These are phyloP conservation scores for Euwallacea similis DNA, from an alignment of 1,140 invertebrate genomes.

Conservation along the genomic window DNA sequence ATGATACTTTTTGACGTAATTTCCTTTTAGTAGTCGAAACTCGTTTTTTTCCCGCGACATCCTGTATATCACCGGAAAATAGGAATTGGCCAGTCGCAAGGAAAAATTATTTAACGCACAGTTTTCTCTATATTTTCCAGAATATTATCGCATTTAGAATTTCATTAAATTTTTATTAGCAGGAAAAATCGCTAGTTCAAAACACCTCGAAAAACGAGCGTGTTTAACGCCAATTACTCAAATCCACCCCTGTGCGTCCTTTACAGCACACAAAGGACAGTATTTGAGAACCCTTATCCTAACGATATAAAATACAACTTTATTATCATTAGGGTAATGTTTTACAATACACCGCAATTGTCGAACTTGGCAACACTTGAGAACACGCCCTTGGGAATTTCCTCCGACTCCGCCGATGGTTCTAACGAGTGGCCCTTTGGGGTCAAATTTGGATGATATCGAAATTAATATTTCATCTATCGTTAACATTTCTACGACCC, in stretches of 20 bases:
- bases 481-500: too few species aligned
- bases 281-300: constrained; percentile 32
- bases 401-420: constrained; percentile 8
- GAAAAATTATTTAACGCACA: too few species aligned
- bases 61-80: too few species aligned
- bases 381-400: constrained; percentile 39
- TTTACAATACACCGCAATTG: constrained; percentile 41
- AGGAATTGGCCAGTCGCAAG: too few species aligned
- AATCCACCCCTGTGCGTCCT: constrained; percentile 17
- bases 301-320: constrained; percentile 40
- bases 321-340: constrained; percentile 40
- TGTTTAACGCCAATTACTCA: not conserved
- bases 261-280: constrained; percentile 18
- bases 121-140: too few species aligned
- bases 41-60: too few species aligned
- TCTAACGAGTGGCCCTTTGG: constrained; percentile 1
- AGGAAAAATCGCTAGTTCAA: too few species aligned
- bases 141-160: too few species aligned
- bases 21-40: too few species aligned
- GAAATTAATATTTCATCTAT: constrained; percentile 9
- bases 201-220: too few species aligned
- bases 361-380: constrained; percentile 35
- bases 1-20: too few species aligned
- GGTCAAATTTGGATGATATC: constrained; percentile 28
- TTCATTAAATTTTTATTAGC: too few species aligned